Base-by-base conservation (phyloP, 2,888 invertebrate genomes). In the Aleiodes leptofemur region DNA sequence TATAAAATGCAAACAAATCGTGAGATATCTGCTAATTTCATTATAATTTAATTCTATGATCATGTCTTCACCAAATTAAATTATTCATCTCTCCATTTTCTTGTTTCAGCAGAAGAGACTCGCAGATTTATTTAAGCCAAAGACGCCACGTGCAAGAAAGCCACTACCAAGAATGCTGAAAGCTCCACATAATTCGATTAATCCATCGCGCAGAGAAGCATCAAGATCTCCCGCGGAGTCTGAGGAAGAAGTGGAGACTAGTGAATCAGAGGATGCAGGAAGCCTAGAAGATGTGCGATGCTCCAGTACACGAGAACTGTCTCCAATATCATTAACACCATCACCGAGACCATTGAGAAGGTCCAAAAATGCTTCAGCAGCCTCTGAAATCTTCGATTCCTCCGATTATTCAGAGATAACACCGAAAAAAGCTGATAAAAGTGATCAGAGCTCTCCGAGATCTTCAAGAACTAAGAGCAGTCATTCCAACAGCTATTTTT, bases 121-220 rank as follows among this genome's bases (percentile, higher is more conserved):
- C 11, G 55, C 6, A 14, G 64, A 23, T 16, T 9, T 31, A 14
- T 71, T 68, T 7, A 8, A 14, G 55, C 74, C 77, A 4, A 23
- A 8, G 6, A 31, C 16, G 13, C 78, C 80, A 1, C 51, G 70
- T 3, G 14, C 70, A 4, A 73, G 78, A 1, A 51, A 9, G 13
- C 71, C 80, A 5, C 43, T 79, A 50, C 8, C 53, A 9, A 72
- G 61, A 56, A 78, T 77, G 61, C 23, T 8, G 51, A 55, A 0
- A 51, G 66, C 9, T 31, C 69, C 14, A 53, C 50, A 31, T 31
- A 70, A 43, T 11, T 1, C 43, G 7, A 14, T 6, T 6, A 34
- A 50, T 57, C 6, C 16, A 68, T 31, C 16, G n/a, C 53, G 5
- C 7, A 6, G 68, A 51, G 1, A 57, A 11, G 13, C 7, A 57